phyloP scores from a whole-genome alignment of 2,888 invertebrate species.

The Rhingia campestris region DNA sequence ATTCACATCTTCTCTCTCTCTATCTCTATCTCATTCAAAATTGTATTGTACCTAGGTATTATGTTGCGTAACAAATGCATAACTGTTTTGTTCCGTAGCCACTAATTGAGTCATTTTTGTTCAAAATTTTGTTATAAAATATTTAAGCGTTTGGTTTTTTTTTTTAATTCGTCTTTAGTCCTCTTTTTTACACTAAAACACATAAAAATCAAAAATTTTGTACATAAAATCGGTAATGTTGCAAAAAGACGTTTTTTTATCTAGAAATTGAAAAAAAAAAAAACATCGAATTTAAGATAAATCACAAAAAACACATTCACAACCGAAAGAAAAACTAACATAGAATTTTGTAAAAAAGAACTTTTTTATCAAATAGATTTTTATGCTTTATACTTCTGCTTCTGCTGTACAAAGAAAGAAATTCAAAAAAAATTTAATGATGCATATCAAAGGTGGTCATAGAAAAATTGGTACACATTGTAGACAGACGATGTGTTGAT shows the following conservation, averaged over 20 bases:
- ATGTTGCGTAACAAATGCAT: slow-evolving; percentile 18
- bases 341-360: slow-evolving; percentile 20
- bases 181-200: slow-evolving; percentile 63
- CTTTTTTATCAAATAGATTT: slow-evolving; percentile 23
- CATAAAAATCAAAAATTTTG: slow-evolving; percentile 49
- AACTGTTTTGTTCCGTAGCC: slow-evolving; percentile 47
- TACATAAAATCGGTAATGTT: slow-evolving; percentile 60
- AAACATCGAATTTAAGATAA: slow-evolving; percentile 63
- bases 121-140: slow-evolving; percentile 71
- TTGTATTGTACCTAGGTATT: slow-evolving; percentile 19
- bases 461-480: background rate
- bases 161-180: slow-evolving; percentile 74
- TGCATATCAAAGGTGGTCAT: slow-evolving; percentile 49
- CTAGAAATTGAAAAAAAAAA: slow-evolving; percentile 37
- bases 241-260: slow-evolving; percentile 49
- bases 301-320: slow-evolving; percentile 31
- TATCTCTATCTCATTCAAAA: slow-evolving; percentile 55
- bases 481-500: background rate
- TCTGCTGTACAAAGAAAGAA: slow-evolving; percentile 56
- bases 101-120: slow-evolving; percentile 18
- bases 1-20: slow-evolving; percentile 23
- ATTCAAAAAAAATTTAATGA: slow-evolving; percentile 2
- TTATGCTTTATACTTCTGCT: slow-evolving; percentile 58
- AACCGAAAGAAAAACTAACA: slow-evolving; percentile 29
- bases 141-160: slow-evolving; percentile 78